Evolutionary conservation across 2,888 invertebrate species (phyloP), one percentile per base, ranked within the genome.

Genomic region (Nezara viridula): DNA sequence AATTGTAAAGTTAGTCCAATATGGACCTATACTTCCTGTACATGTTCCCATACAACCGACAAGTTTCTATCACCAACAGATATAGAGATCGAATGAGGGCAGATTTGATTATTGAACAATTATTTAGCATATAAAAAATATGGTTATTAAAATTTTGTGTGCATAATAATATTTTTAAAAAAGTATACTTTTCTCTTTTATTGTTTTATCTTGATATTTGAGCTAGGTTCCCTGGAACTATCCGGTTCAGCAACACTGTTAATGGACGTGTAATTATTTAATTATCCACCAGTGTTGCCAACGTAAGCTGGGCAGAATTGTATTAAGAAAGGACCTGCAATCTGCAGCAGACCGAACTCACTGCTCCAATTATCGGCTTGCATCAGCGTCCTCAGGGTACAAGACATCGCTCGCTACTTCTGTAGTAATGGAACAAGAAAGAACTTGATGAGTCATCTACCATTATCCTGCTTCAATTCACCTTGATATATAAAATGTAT

Each of bases 321-420:
- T 27, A 27, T 73, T 73, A 21, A 9, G 66, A 73, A 73, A 73
- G 16, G 37, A 37, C 19, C 37, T 32, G 66, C 66, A 37, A 37
- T 21, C 27, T 27, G 14, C 32, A 66, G 66, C 27, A 66, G 66
- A 66, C 66, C 66, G 66, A 27, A 32, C 66, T 73, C 66, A 37
- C 19, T 73, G 66, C 37, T 73, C 66, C 66, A 32, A 73, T 73
- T 73, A 73, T 37, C 32, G 32, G 66, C 66, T 73, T 73, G 66
- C 66, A 73, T 73, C 66, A 73, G 32, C 6, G 37, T 37, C 66
- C 16, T 32, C 66, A 37, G 37, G 32, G 19, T 21, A 37, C 32
- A n/a, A 27, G 27, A 12, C 27, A 27, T 60, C n/a, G 14, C 2
- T 2, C 66, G 10, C 27, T 32, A 66, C 32, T 66, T 32, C 27